Conservation (phyloP, 2,888 invertebrate species). For the Vanessa cardui region DNA sequence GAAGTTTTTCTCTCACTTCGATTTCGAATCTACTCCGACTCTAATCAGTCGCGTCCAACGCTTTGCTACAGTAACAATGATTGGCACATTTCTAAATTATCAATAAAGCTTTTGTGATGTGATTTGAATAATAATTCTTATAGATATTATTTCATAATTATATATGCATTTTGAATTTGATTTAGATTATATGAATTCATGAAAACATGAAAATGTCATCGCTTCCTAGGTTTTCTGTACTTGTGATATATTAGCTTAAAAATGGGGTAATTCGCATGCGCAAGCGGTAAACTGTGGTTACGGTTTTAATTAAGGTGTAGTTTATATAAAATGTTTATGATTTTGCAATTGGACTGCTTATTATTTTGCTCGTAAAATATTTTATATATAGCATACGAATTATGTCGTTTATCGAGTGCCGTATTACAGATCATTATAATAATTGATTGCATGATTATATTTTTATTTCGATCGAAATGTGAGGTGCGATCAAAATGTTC, state of each 20-base stretch:
- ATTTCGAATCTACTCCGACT: slow-evolving; percentile 26
- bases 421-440: slow-evolving; percentile 56
- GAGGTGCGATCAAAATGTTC: slow-evolving; percentile 34
- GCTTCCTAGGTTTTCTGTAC: slow-evolving; percentile 55
- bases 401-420: slow-evolving; percentile 65
- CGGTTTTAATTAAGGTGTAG: slow-evolving; percentile 67
- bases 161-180: slow-evolving; percentile 52
- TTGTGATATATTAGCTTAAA: slow-evolving; percentile 49
- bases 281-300: slow-evolving; percentile 64
- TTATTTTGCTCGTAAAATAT: slow-evolving; percentile 72
- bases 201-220: slow-evolving; percentile 48
- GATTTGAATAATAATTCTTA: slow-evolving; percentile 70
- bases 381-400: slow-evolving; percentile 58
- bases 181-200: slow-evolving; percentile 49
- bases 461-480: slow-evolving; percentile 34
- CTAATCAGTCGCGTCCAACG: not conserved
- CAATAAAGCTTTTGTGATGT: slow-evolving; percentile 80
- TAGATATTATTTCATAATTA: slow-evolving; percentile 51
- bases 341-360: slow-evolving; percentile 73
- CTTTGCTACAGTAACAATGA: slow-evolving; percentile 17
- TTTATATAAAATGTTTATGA: slow-evolving; percentile 50
- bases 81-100: slow-evolving; percentile 74
- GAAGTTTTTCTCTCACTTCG: not conserved
- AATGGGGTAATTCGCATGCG: slow-evolving; percentile 71
- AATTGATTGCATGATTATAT: slow-evolving; percentile 60